Conservation (phyloP, 1,140 invertebrate genomes). For the Hydropsyche tenuis region DNA sequence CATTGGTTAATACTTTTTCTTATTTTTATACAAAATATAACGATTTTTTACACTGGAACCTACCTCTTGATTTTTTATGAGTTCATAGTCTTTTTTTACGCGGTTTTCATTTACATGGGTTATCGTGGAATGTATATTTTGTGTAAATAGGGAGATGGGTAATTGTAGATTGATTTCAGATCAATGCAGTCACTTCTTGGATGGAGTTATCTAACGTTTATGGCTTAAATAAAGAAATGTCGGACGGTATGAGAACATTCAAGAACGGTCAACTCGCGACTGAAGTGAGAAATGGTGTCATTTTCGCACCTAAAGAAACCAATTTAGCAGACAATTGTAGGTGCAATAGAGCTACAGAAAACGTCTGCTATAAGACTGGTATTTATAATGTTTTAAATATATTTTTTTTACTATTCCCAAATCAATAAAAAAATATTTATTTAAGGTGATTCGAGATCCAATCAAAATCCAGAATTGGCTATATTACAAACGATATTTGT, state of each 20-base stretch:
- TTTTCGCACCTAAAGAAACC: conserved; percentile 45
- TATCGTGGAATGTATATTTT: too few relatives aligned
- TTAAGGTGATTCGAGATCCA: conserved; percentile 69
- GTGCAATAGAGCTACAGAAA: conserved; percentile 27
- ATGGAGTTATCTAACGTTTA: conserved; percentile 43
- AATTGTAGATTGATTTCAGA: too few relatives aligned
- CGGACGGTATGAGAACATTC: conserved; percentile 5
- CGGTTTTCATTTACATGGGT: too few relatives aligned
- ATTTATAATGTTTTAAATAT: conserved; percentile 29
- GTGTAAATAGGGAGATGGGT: too few relatives aligned
- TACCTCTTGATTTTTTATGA: too few relatives aligned
- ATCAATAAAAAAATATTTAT: neutral
- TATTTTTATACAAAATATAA: too few relatives aligned
- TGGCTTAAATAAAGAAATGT: neutral
- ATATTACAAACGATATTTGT: conserved; percentile 68
- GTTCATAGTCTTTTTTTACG: too few relatives aligned
- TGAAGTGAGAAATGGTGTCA: conserved; percentile 28
- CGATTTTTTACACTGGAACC: too few relatives aligned
- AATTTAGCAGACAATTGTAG: conserved; percentile 17
- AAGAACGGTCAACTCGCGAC: neutral
- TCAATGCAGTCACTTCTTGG: conserved; percentile 34
- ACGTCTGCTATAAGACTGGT: conserved; percentile 41
- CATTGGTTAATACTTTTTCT: too few relatives aligned
- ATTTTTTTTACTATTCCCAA: neutral
- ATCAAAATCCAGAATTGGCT: conserved; percentile 67